Evolutionary conservation across 2,113 vertebrate genomes (phyloP), one percentile per base, ranked within the genome.

Genomic region (Sceloporus undulatus): DNA sequence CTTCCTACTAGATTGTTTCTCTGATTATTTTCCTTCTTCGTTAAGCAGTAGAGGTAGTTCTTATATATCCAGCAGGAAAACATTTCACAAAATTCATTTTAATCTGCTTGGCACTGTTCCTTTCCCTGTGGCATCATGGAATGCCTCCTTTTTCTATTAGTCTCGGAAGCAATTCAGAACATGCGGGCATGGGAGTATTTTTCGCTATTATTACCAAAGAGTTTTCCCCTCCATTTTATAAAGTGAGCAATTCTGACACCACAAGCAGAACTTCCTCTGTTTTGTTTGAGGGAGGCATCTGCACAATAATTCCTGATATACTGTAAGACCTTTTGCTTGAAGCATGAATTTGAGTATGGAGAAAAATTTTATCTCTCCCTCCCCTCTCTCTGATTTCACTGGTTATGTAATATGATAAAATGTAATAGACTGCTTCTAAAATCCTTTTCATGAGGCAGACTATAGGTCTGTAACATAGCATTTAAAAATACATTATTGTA

Each of bases 61-160:
- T 71, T 71, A 83, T 16, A 14, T 83, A 48, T 70, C 66, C 40
- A 83, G 65, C 40, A 83, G 65, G 66, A 23, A 84, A 34, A 56
- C 19, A 18, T 56, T 74, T 84, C 48, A 74, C 1, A 2, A 70
- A 54, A 73, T 29, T 73, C 42, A 84, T 29, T 29, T 21, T 71
- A 70, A 84, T 71, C 66, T 70, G 66, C 9, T 52, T 54, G 42
- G 48, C 82, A 84, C 42, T 54, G 4, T 34, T n/a, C 70, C 18
- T 7, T 84, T 84, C 70, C 68, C 48, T 71, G 68, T 73, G 56
- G n/a, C 79, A 65, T 65, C 79, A 81, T 65, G n/a, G 18, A 81
- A 81, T 62, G 34, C 19, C n/a, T 34, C 19, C 29, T 81, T n/a
- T 10, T 38, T 65, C 34, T 80, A 38, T 81, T 81, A 29, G 9